phyloP scores from a whole-genome alignment of 2,888 invertebrate genomes.

The Tenthredo scrophulariae region DNA sequence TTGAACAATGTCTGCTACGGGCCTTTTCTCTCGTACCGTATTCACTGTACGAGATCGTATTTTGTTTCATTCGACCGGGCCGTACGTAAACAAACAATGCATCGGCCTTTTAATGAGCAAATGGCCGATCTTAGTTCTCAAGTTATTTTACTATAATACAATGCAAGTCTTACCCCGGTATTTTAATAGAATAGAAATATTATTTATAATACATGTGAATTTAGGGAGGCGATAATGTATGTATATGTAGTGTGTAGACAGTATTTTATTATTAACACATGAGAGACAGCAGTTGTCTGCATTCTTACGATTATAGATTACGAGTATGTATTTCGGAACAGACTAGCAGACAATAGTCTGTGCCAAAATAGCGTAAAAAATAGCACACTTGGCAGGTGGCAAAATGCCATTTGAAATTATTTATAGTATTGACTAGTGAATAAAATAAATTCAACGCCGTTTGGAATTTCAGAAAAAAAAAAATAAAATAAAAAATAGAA shows the following conservation, averaged over 20 bases:
- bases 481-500: background rate
- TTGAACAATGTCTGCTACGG: background rate
- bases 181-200: background rate
- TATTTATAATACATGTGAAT: background rate
- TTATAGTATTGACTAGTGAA: conserved; percentile 30
- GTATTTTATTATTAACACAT: background rate
- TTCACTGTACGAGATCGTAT: conserved; percentile 71
- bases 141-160: background rate
- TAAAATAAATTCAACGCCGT: background rate
- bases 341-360: conserved; percentile 49
- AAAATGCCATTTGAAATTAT: conserved; percentile 60
- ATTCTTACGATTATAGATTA: conserved; percentile 32
- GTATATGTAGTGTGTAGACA: background rate
- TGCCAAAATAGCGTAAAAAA: conserved; percentile 57
- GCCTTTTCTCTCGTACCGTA: background rate
- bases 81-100: conserved; percentile 82
- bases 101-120: conserved; percentile 78
- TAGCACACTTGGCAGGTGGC: conserved; percentile 58
- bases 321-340: conserved; percentile 33
- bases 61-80: conserved; percentile 58
- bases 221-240: background rate
- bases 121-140: conserved; percentile 79
- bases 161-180: background rate
- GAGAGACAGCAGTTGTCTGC: background rate
- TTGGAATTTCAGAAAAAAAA: background rate